phyloP scores from a whole-genome alignment of 2,888 invertebrate genomes.

The Latheticus oryzae region DNA sequence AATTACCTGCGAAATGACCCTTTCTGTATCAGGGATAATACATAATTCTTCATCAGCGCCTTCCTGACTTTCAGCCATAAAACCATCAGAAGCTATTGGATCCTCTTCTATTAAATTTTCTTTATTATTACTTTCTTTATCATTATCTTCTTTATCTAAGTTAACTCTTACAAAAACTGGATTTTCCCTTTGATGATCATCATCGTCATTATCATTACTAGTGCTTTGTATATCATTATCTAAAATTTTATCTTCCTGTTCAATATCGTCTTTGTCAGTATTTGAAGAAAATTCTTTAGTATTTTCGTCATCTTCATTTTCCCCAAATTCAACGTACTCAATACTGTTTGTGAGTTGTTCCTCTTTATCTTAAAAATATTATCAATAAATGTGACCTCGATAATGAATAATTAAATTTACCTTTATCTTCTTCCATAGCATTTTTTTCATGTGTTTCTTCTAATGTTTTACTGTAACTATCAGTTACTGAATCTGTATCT shows the following conservation, averaged over 20 bases:
- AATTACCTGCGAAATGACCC: constrained; percentile 71
- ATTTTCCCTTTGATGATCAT: constrained; percentile 20
- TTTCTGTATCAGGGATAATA: constrained; percentile 75
- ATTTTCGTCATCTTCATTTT: constrained; percentile 23
- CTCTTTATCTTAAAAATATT: constrained; percentile 17
- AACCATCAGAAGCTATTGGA: constrained; percentile 52
- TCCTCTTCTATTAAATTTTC: constrained; percentile 56
- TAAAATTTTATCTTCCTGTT: constrained; percentile 5
- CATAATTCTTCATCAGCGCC: constrained; percentile 78
- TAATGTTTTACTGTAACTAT: not conserved
- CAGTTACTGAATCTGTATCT: not conserved
- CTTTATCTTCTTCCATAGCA: constrained; percentile 48
- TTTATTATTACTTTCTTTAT: constrained; percentile 51
- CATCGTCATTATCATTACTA: constrained; percentile 12
- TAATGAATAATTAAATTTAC: too few species aligned
- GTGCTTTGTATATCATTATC: constrained; percentile 10
- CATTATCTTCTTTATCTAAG: constrained; percentile 28
- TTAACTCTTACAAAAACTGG: constrained; percentile 23
- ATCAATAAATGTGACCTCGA: not conserved
- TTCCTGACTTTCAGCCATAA: constrained; percentile 55
- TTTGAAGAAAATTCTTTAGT: constrained; percentile 2
- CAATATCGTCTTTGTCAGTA: constrained; percentile 9
- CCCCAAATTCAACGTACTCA: constrained; percentile 32
- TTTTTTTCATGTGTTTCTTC: not conserved
- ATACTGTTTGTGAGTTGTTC: constrained; percentile 22